Base-by-base conservation (phyloP, 2,797 vertebrate genomes). In the Propithecus perrieri region DNA sequence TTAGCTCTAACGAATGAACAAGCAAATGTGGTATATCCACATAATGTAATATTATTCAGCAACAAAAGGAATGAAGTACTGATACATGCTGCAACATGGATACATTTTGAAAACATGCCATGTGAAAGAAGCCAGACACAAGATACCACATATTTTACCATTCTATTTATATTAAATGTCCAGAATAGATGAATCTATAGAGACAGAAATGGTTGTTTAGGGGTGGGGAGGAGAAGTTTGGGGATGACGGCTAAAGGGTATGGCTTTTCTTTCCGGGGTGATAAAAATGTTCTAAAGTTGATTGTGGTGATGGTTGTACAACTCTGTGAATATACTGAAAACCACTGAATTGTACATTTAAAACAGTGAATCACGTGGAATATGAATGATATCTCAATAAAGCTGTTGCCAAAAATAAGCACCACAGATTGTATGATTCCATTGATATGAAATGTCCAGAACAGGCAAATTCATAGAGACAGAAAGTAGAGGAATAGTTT, bases 81-180 rank as follows among this genome's bases (percentile, higher is more conserved):
- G 11, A 53, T 1, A 46, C 8, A 17, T 2, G 35, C 2, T 11
- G 5, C 17, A 48, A 13, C 0, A 2, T 13, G 41, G 71, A 55
- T 63, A 13, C 38, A 7, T 74, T 57, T 2, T 80, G 71, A 79
- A 67, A 88, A 88, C 6, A 38, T 9, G 30, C 12, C 7, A 71
- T 18, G 33, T 38, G 57, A 84, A 87, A 84, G 84, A 65, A 79
- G 57, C 50, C 78, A 80, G 78, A 75, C 67, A 38, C 28, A 80
- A 69, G 78, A 80, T 53, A 55, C 38, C 26, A 28, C 26, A 28
- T 59, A 33, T 48, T 53, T 96, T 71, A 85, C 67, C 18, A 57
- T 30, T 22, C 5, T 46, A 43, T 76, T 48, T 28, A n/a, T 11
- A 85, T 7, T 17, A 85, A 59, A 85, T 50, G 48, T 26, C 43